Evolutionary conservation across 2,888 invertebrate species (phyloP).

Genomic region (Dastarcus helophoroides): DNA sequence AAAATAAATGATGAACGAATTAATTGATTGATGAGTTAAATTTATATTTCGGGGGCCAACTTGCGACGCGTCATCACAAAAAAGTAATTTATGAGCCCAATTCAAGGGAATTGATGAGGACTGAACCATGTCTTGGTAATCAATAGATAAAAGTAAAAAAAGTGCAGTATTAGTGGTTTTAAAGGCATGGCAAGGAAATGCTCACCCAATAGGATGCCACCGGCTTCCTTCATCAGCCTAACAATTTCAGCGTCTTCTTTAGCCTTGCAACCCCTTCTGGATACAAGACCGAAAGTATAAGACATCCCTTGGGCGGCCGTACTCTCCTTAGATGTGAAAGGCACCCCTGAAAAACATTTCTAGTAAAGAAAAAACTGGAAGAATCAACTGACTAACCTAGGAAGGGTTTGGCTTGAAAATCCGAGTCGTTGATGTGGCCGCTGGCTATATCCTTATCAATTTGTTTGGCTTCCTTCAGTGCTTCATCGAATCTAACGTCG

Average conservation of each 20-base stretch:
- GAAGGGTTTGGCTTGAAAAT: slow-evolving; percentile 63
- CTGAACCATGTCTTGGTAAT: too few species aligned
- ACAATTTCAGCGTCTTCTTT: slow-evolving; percentile 71
- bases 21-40: too few species aligned
- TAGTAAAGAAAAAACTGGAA: too few species aligned
- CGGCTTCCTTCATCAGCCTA: slow-evolving; percentile 58
- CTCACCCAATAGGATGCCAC: slow-evolving; percentile 75
- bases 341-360: slow-evolving; percentile 69
- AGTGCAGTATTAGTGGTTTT: too few species aligned
- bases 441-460: slow-evolving; percentile 57
- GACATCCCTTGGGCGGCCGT: slow-evolving; percentile 64
- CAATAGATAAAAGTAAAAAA: too few species aligned
- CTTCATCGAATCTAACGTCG: slow-evolving; percentile 66
- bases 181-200: neutral
- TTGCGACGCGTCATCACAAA: too few species aligned
- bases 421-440: slow-evolving; percentile 46
- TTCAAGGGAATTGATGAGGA: too few species aligned
- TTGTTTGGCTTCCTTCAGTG: slow-evolving; percentile 62
- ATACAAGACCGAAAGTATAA: slow-evolving; percentile 54
- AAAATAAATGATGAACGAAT: too few species aligned
- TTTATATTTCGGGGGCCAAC: too few species aligned
- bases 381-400: slow-evolving; percentile 41
- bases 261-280: slow-evolving; percentile 51
- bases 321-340: slow-evolving; percentile 87
- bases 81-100: too few species aligned